These are phyloP conservation scores for Hydrolagus affinis DNA, from an alignment of 2,113 vertebrate genomes.

Conservation along the genomic window DNA sequence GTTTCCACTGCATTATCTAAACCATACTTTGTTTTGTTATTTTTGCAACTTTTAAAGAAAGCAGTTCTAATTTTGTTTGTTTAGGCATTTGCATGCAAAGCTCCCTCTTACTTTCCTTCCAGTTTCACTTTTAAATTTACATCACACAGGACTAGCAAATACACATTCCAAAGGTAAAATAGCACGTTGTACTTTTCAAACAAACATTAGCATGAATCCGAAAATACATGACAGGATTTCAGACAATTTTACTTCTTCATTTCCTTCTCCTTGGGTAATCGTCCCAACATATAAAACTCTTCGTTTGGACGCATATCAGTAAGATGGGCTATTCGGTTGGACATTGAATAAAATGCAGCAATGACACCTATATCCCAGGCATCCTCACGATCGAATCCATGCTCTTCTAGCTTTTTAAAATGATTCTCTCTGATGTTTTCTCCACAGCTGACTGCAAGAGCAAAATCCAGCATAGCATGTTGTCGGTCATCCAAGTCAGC, in stretches of 20 bases:
- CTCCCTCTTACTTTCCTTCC: not conserved
- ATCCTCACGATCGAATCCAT: constrained; percentile 68
- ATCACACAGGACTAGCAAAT: not conserved
- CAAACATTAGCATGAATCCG: not conserved
- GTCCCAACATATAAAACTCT: constrained; percentile 69
- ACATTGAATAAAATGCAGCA: constrained; percentile 70
- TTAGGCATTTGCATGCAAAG: not conserved
- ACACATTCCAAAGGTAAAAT: constrained; percentile 13
- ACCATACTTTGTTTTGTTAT: not conserved
- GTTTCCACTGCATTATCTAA: no score
- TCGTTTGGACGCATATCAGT: constrained; percentile 62
- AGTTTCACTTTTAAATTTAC: not conserved
- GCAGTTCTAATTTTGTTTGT: not conserved
- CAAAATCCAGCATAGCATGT: constrained; percentile 70
- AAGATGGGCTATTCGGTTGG: constrained; percentile 65
- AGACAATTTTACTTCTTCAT: rapidly evolving
- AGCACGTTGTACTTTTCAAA: not conserved
- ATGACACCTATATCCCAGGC: constrained; percentile 73
- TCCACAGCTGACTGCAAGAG: constrained; percentile 58
- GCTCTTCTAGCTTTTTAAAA: constrained; percentile 58
- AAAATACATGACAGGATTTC: not conserved
- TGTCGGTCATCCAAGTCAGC: constrained; percentile 59
- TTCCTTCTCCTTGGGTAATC: constrained; percentile 45
- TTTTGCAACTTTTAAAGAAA: not conserved
- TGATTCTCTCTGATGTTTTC: constrained; percentile 67